Evolutionary conservation across 2,888 invertebrate species (phyloP).

Genomic region (Lysandra coridon): DNA sequence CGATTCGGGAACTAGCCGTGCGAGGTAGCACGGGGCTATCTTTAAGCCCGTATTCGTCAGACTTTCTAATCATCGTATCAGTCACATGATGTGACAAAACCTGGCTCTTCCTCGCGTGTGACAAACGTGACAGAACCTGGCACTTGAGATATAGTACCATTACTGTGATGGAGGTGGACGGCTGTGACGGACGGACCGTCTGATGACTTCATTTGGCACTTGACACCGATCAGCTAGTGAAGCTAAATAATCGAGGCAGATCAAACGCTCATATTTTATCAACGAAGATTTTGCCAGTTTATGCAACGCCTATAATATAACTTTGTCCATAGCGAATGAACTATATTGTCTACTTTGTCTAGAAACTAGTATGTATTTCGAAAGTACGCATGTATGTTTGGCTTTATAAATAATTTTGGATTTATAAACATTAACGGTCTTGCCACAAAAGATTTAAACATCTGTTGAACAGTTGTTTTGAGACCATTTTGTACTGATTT

Average conservation of each 20-base stretch:
- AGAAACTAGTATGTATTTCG: too few species aligned
- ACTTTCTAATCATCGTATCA: background rate
- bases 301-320: background rate
- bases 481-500: too few species aligned
- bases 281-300: background rate
- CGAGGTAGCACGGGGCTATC: too few species aligned
- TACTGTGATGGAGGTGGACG: background rate
- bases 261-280: background rate
- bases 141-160: slow-evolving; percentile 10
- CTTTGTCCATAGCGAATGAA: too few species aligned
- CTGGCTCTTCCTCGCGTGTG: background rate
- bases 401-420: too few species aligned
- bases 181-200: background rate
- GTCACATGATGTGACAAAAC: background rate
- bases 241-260: background rate
- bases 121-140: slow-evolving; percentile 11
- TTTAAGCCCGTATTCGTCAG: too few species aligned
- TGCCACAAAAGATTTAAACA: too few species aligned
- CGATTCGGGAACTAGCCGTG: too few species aligned
- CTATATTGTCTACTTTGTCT: too few species aligned
- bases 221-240: background rate
- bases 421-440: too few species aligned
- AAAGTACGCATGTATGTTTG: too few species aligned
- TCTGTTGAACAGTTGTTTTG: too few species aligned
- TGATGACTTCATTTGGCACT: slow-evolving; percentile 18